Conservation (phyloP, 2,113 vertebrate species). For the Seriola aureovittata region DNA sequence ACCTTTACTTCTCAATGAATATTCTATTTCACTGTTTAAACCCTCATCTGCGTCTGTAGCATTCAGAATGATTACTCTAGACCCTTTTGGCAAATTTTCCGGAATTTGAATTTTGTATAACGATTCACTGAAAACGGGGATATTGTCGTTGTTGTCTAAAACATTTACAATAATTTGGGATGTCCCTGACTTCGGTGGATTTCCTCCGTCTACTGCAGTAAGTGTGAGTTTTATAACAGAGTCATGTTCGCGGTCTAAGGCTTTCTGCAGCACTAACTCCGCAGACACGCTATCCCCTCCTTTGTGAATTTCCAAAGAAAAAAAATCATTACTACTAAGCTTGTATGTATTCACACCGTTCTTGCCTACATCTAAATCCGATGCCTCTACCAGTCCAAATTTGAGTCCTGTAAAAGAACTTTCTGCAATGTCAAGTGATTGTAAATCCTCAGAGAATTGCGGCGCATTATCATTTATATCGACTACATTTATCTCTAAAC, state of each 20-base stretch:
- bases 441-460: conserved; percentile 54
- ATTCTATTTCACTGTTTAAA: conserved; percentile 68
- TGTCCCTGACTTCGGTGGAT: conserved; percentile 67
- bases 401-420: conserved; percentile 55
- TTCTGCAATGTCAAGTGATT: conserved; percentile 69
- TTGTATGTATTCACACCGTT: conserved; percentile 72
- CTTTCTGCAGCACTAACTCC: conserved; percentile 77
- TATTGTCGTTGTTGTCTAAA: conserved; percentile 75
- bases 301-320: conserved; percentile 72
- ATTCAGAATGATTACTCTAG: conserved; percentile 46
- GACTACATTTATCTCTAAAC: conserved; percentile 67
- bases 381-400: conserved; percentile 62
- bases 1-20: conserved; percentile 66
- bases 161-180: conserved; percentile 60
- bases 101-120: conserved; percentile 61
- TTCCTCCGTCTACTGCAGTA: conserved; percentile 77
- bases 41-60: conserved; percentile 75
- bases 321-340: conserved; percentile 72
- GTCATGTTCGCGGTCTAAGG: conserved; percentile 68
- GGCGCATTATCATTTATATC: conserved; percentile 81
- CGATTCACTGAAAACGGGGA: conserved; percentile 59
- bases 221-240: conserved; percentile 54
- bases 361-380: conserved; percentile 69
- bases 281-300: conserved; percentile 71
- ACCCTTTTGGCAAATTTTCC: conserved; percentile 48